Base-by-base conservation (phyloP, 1,140 invertebrate species). In the Tetramorium simillimum region DNA sequence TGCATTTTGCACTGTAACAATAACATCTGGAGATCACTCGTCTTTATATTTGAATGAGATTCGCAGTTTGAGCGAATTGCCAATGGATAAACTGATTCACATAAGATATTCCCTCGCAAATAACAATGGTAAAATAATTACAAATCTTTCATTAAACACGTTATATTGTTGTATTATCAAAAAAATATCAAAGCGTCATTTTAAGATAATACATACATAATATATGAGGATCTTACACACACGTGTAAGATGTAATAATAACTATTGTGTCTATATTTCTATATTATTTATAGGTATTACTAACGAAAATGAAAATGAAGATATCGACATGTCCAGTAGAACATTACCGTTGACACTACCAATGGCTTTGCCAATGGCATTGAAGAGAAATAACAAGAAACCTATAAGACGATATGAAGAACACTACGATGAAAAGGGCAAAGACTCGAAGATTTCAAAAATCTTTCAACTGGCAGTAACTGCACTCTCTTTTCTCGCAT, bases 401-500 rank as follows among this genome's bases (percentile, higher is more conserved):
- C 76, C 91, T 40, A 87, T 94, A 85, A 95, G 86, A 85, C 81
- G 95, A 92, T 95, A 96, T 91, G 96, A 96, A 87, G 92, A 96
- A 93, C 82, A 96, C 96, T 93, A 91, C 90, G 93, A 93, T 76
- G 95, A 91, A 89, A 94, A 88, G 92, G 95, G 89, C 92, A 95
- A 92, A 93, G 95, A 90, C 89, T 90, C 92, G 90, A 95, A 94
- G 95, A 94, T 97, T 82, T 97, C 96, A 72, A 97, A 96, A 91
- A 96, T 97, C 88, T 97, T 98, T 89, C 96, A 97, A 67, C 94
- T 97, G 28, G 96, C 97, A 0, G 95, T 98, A 5, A 97, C 97
- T 0, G 96, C 97, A 0, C 93, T 98, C 18, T 96, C 97, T 0
- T 98, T 98, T 93, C 92, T 98, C 3, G 97, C 97, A 0, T 98